A percentile compares a stretch with the other conserved stretches of the same genome.
phyloP scores from a whole-genome alignment of 53 echinoderm and acorn worm genomes.

The Temnopleurus reevesii region DNA sequence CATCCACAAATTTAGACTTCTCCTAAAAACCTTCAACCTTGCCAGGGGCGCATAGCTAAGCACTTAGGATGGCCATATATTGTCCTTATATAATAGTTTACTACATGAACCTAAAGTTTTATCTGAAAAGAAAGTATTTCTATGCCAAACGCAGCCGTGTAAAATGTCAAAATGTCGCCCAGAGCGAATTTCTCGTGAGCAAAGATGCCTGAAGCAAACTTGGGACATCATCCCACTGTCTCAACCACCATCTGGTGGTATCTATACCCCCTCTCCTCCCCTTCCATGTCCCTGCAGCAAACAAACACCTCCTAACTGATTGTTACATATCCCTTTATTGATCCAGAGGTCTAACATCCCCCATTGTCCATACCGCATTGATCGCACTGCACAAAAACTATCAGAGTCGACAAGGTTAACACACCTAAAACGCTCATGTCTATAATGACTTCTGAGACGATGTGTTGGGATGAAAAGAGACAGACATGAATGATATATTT shows the following conservation, averaged over 20 bases:
- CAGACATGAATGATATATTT: slow-evolving; percentile 7
- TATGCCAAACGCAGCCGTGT: too few relatives aligned
- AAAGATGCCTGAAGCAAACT: too few relatives aligned
- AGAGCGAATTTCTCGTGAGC: too few relatives aligned
- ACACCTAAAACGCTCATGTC: not conserved
- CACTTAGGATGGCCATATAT: too few relatives aligned
- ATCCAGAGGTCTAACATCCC: not conserved
- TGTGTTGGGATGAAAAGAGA: not conserved
- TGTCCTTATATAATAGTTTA: too few relatives aligned
- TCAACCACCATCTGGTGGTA: slow-evolving; percentile 23
- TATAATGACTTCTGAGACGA: slow-evolving; percentile 1
- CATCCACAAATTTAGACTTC: too few relatives aligned
- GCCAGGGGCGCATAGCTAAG: too few relatives aligned
- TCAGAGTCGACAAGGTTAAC: slow-evolving; percentile 19
- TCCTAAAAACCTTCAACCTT: too few relatives aligned
- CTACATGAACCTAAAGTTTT: too few relatives aligned
- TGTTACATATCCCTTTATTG: not conserved
- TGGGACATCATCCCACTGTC: too few relatives aligned
- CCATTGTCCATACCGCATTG: not conserved
- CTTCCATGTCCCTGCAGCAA: slow-evolving; percentile 23
- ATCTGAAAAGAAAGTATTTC: too few relatives aligned
- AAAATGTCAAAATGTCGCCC: too few relatives aligned
- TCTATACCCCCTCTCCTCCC: not conserved
- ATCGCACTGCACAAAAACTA: slow-evolving; percentile 16
- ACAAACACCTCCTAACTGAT: slow-evolving; percentile 3